Conservation (phyloP, 2,113 vertebrate genomes). For the Cairina moschata region DNA sequence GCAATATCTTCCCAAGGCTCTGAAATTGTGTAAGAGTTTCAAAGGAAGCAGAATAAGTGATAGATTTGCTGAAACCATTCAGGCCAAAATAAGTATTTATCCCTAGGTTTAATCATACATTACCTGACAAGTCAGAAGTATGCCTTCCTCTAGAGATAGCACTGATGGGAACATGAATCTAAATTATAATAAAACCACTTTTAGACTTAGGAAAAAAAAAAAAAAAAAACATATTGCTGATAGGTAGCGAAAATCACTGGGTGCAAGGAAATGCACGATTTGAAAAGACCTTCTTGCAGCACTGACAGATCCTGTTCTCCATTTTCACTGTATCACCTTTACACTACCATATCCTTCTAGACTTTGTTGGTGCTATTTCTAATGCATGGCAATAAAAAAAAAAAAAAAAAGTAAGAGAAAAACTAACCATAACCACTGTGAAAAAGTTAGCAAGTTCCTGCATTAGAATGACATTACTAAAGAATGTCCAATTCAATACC, state of each 20-base stretch:
- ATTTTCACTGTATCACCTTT: neutral
- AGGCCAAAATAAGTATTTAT: constrained; percentile 12
- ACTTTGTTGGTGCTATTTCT: neutral
- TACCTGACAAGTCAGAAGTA: neutral
- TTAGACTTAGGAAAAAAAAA: neutral
- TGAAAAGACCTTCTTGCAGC: constrained; percentile 1
- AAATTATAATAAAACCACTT: neutral
- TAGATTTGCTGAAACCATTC: neutral
- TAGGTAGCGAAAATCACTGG: constrained; percentile 7
- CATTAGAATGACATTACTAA: neutral
- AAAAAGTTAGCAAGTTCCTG: neutral
- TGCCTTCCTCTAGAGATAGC: neutral
- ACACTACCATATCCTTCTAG: neutral
- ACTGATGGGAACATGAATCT: neutral
- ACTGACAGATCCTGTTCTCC: neutral
- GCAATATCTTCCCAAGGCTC: neutral
- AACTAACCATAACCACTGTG: neutral
- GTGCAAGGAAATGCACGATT: neutral
- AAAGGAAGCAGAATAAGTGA: neutral
- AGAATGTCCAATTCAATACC: neutral
- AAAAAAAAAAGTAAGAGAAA: neutral
- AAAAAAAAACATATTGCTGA: neutral
- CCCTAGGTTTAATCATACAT: constrained; percentile 2
- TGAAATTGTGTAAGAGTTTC: neutral
- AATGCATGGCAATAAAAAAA: neutral